These are phyloP conservation scores for Gallinago jamesoni DNA, from an alignment of 2,113 vertebrate species.

Conservation along the genomic window DNA sequence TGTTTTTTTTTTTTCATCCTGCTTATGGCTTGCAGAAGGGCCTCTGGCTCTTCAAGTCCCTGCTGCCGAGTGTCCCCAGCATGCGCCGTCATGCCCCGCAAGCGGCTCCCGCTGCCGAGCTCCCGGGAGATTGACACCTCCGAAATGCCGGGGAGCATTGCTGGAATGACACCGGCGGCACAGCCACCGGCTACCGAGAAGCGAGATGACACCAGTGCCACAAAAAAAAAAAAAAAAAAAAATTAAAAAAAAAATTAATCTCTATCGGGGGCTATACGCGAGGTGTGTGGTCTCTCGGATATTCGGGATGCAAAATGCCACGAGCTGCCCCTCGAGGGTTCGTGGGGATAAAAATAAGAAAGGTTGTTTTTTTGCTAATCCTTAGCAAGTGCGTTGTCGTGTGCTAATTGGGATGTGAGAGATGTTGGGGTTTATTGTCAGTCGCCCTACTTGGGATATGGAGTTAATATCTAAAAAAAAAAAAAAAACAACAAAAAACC, in stretches of 20 bases:
- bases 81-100: neutral
- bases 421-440: neutral
- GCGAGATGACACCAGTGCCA: accelerated
- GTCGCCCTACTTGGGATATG: neutral
- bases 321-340: neutral
- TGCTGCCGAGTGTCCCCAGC: neutral
- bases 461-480: neutral
- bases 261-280: accelerated
- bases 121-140: neutral
- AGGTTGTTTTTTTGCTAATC: neutral
- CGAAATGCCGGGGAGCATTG: neutral
- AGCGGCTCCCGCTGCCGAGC: neutral
- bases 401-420: neutral
- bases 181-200: neutral
- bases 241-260: neutral
- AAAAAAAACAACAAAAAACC: neutral
- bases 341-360: neutral
- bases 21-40: neutral
- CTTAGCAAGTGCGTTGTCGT: neutral
- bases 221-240: no score
- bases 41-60: neutral
- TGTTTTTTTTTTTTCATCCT: neutral
- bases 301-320: neutral
- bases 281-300: conserved; percentile 14
- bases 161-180: neutral